Base-by-base conservation (phyloP, 2,888 invertebrate species). In the Tricholauxania praeusta region DNA sequence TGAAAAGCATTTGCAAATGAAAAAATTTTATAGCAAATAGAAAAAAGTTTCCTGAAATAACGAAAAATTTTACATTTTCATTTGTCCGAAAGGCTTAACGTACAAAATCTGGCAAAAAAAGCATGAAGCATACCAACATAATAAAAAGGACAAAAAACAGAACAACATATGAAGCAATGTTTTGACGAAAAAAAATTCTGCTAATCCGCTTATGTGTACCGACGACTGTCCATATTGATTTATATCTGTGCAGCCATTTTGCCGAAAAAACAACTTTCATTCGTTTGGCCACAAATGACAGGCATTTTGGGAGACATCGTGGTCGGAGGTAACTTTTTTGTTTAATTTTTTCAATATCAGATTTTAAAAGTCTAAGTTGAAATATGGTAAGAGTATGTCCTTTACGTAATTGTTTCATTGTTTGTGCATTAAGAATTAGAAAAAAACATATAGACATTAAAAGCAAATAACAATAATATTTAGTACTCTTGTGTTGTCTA, bases 21-120 rank as follows among this genome's bases (percentile, higher is more conserved):
- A 55, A 59, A 68, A 28, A 17, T 17, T 57, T 12, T n/a, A 15
- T 12, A 49, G 14, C 15, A 15, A 12, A 15, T 59, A 14, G 19
- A 47, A 52, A 39, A 53, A 39, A 19, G 5, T 39, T 19, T 55
- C 39, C 55, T 53, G 55, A 17, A 32, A 32, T 47, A 66, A 55
- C 39, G 68, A 28, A 66, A 60, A 65, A 66, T 71, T 72, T 66
- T 59, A 60, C 72, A 72, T 60, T 72, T 72, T 72, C 72, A 66
- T 72, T 72, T 53, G 72, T 59, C 68, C 68, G 49, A 59, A 68
- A 49, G 67, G 55, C 19, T 47, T 22, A 68, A 59, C 68, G 22
- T 59, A 49, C 28, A 59, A 49, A 68, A 59, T 19, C 28, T 19
- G 52, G 49, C 39, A 10, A 39, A 39, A 39, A 39, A 39, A 39